Evolutionary conservation across 2,797 vertebrate genomes (phyloP), one percentile per base, ranked within the genome.

Genomic region (Enteromius viviparus): DNA sequence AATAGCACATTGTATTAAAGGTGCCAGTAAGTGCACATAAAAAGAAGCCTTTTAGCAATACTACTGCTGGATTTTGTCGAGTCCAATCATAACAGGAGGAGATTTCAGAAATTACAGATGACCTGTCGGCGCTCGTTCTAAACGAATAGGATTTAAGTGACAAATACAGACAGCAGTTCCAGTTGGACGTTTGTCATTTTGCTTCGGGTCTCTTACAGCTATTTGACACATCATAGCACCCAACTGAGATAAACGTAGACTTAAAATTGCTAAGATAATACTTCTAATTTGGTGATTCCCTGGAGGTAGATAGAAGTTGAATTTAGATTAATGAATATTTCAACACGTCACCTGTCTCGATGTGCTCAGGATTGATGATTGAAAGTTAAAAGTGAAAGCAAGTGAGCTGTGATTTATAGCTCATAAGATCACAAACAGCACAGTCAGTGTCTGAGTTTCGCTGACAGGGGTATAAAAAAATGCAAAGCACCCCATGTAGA

Each of bases 311-410:
- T 3, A 23, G 15, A n/a, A 8, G 8, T 60, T 58, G 45, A 75
- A 78, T 26, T 79, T 47, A 76, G 66, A 78, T 68, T 40, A 82
- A 84, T 85, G 79, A 65, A 78, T 78, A 86, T 71, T 84, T 84
- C 19, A 71, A 70, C 40, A 40, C 21, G 55, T 55, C 51, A 53
- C 12, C 62, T 83, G 66, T 47, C 53, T 65, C 9, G 26, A 19
- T 53, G 23, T 64, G 69, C 42, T 74, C 15, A 3, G 2, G 34
- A 81, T 26, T 60, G 70, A 80, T 72, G 55, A n/a, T 55, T 45
- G 9, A 69, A 55, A 19, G 26, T n/a, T 69, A 45, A 82, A 79
- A 49, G 47, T 62, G 34, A 72, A 68, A 12, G 32, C 17, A 53
- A 69, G 26, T 51, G 68, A 75, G 75, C 9, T 47, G n/a, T 5